Base-by-base conservation (phyloP, 1,140 invertebrate species). In the Venturia canescens region DNA sequence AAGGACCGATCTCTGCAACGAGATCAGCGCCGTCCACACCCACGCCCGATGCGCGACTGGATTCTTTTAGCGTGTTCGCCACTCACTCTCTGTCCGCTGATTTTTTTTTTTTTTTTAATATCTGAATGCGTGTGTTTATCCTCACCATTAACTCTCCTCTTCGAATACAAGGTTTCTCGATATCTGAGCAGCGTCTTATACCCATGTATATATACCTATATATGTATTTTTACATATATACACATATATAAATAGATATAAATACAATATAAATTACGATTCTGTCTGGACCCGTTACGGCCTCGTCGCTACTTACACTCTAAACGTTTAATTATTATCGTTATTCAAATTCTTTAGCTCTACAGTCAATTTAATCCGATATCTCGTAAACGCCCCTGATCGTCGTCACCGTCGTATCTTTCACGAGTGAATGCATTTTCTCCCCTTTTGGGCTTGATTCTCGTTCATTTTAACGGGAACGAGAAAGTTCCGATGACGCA, bases 261-360 rank as follows among this genome's bases (percentile, higher is more conserved):
- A 81, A 66, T 83, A 81, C 26, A 79, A 63, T 77, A 66, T 79
- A 44, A 77, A 82, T 57, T 82, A 82, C 77, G 53, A 69, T 80
- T 38, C 29, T 82, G 21, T 76, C 26, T 57, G n/a, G 26, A 29
- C 29, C 53, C 70, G 71, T 80, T 77, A 72, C 29, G 71, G 63
- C 72, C 66, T 80, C 78, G 81, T 57, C 67, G 38, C 79, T 83
- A 79, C 79, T 83, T 81, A 79, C 38, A 48, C 44, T 34, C 76
- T 83, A 80, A 26, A 76, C 77, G 71, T 79, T 81, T 78, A 72
- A 77, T 83, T 80, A 83, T 83, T 79, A 80, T 82, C 69, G 74
- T 78, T 82, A 74, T 71, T 76, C 78, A 80, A 82, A 76, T 72
- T 26, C 67, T 74, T 79, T 70, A 70, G 29, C 15, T 66, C 78